phyloP scores from a whole-genome alignment of 2,888 invertebrate genomes.

The Dioctria linearis region DNA sequence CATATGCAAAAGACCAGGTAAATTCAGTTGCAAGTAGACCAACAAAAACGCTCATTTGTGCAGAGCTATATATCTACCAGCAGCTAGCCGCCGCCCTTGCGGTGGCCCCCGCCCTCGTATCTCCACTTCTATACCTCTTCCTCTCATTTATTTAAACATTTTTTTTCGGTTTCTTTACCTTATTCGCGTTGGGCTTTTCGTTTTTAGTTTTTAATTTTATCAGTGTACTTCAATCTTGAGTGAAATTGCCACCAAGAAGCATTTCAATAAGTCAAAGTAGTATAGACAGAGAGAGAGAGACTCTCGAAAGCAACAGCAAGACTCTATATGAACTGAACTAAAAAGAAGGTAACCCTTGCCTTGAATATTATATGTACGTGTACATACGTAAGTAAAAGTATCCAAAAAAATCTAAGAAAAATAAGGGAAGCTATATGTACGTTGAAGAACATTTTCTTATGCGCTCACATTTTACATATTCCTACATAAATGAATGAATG shows the following conservation, averaged over 20 bases:
- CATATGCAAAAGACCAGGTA: slow-evolving; percentile 52
- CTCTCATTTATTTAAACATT: not conserved
- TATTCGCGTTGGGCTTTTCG: slow-evolving; percentile 25
- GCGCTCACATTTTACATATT: slow-evolving; percentile 9
- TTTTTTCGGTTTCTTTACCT: not conserved
- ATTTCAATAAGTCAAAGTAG: slow-evolving; percentile 42
- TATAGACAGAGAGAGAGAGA: not conserved
- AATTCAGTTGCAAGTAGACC: slow-evolving; percentile 18
- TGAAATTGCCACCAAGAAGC: slow-evolving; percentile 54
- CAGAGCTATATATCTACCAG: not conserved
- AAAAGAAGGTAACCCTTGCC: slow-evolving; percentile 1
- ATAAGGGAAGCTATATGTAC: too few species aligned
- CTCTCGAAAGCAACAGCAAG: not conserved
- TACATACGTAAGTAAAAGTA: not conserved
- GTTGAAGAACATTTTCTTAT: slow-evolving; percentile 1
- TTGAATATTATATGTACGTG: not conserved
- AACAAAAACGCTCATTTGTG: slow-evolving; percentile 15
- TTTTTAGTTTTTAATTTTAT: slow-evolving; percentile 51
- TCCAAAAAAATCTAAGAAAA: too few species aligned
- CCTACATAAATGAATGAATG: not conserved
- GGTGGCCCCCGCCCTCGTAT: not conserved
- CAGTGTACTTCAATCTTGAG: slow-evolving; percentile 53
- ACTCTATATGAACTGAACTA: not conserved
- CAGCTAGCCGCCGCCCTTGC: not conserved
- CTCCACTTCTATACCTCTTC: slow-evolving; percentile 22